Evolutionary conservation across 2,797 vertebrate genomes (phyloP).

Genomic region (Nyctalus aviator): DNA sequence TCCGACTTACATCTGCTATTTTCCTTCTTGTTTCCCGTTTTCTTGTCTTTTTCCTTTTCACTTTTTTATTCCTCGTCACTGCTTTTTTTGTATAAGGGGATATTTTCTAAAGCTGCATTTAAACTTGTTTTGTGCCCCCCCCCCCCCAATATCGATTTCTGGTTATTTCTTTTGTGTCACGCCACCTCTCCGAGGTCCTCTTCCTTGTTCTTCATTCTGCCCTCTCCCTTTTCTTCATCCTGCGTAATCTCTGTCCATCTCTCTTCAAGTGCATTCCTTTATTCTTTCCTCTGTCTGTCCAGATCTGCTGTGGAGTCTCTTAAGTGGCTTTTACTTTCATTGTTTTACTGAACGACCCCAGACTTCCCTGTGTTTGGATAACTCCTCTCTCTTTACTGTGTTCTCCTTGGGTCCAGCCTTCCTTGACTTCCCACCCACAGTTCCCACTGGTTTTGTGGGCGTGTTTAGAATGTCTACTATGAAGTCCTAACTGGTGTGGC

Average conservation of each 20-base stretch:
- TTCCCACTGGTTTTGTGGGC: background rate
- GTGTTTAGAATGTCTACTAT: background rate
- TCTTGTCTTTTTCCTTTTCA: background rate
- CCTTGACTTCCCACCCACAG: background rate
- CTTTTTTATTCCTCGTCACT: background rate
- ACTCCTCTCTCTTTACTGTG: no score
- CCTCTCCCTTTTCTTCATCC: background rate
- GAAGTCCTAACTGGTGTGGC: no score
- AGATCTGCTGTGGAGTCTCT: background rate
- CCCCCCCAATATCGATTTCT: no score
- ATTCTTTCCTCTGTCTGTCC: background rate
- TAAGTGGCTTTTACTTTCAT: background rate
- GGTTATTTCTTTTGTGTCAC: background rate
- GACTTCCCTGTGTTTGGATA: background rate
- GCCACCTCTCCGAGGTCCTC: background rate
- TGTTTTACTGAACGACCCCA: background rate
- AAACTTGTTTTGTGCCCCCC: no score
- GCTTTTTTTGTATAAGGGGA: background rate
- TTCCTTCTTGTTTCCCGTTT: background rate
- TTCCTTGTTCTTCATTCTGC: background rate
- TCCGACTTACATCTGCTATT: background rate
- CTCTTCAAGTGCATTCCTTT: no score
- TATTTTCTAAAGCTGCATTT: background rate
- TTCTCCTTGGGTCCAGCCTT: background rate
- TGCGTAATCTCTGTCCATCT: fast-evolving